Evolutionary conservation across 2,113 vertebrate species (phyloP), one percentile per base, ranked within the genome.

Genomic region (Nothoprocta pentlandii): DNA sequence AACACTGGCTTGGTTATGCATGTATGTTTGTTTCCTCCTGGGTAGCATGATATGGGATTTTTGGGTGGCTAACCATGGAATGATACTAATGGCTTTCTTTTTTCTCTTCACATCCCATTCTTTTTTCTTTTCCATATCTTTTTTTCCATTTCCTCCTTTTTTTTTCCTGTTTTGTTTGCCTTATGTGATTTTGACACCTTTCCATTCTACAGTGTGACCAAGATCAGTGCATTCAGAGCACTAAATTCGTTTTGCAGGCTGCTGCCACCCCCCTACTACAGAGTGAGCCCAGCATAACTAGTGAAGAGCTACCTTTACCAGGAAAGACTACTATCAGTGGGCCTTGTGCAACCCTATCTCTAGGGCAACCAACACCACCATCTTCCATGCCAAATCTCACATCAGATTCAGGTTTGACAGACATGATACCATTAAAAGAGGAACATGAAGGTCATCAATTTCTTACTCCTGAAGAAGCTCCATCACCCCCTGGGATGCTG

Each of bases 141-240:
- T 80, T 68, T 76, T 36, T 93, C 71, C 47, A 41, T 67, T 61
- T 80, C 64, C 28, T 96, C 77, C 75, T 12, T 53, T 89, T 92
- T 93, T 80, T 54, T 41, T 67, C 91, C 79, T 92, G 26, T 95
- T 95, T 67, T 78, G 12, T 93, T 86, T 92, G 73, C 67, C 67
- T 84, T 84, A 9, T 68, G 63, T 95, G 67, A 92, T 95, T 96
- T 92, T 94, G 96, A 82, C 95, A 85, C 88, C 92, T 94, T 93
- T 92, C 96, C 91, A 76, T 95, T 91, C 96, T 97, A 93, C 98
- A 99, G 99, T 99, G 99, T 98, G 99, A 99, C 97, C 99, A 99
- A 98, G 98, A 99, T 98, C 99, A 99, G 98, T 99, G 99, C 98
- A 99, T 99, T 99, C 99, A 99, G 98, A 99, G 99, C 99, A 99